phyloP scores from a whole-genome alignment of 1,140 invertebrate genomes.

The Popillia japonica region DNA sequence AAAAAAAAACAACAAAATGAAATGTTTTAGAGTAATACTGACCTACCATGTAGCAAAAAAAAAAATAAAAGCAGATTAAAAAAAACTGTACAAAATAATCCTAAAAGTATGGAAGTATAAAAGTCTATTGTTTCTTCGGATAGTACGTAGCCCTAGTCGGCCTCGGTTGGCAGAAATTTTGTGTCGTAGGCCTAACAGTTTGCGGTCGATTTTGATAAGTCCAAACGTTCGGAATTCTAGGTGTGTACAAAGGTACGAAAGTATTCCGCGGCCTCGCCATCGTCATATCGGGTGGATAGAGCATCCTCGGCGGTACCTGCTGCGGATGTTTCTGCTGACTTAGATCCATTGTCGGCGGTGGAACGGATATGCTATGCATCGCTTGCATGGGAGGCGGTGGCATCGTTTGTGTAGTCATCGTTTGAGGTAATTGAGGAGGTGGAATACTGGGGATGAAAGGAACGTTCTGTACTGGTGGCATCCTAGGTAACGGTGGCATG shows the following conservation, averaged over 20 bases:
- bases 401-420: slow-evolving; percentile 28
- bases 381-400: slow-evolving; percentile 13
- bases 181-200: slow-evolving; percentile 3
- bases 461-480: slow-evolving; percentile 34
- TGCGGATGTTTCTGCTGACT: slow-evolving; percentile 19
- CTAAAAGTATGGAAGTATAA: slow-evolving; percentile 1
- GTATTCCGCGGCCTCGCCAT: background rate
- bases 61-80: slow-evolving; percentile 30
- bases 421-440: slow-evolving; percentile 35
- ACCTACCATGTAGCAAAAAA: background rate
- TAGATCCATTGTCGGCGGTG: slow-evolving; percentile 28
- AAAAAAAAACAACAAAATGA: background rate
- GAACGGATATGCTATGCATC: background rate
- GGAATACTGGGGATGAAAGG: slow-evolving; percentile 36
- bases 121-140: slow-evolving; percentile 27
- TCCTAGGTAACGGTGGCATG: background rate
- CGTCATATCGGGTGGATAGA: slow-evolving; percentile 17
- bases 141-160: background rate
- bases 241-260: slow-evolving; percentile 26
- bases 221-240: slow-evolving; percentile 17
- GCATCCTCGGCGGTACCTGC: slow-evolving; percentile 22
- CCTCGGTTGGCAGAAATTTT: slow-evolving; percentile 5
- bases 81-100: slow-evolving; percentile 15
- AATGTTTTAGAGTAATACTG: slow-evolving; percentile 11
- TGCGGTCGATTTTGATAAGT: slow-evolving; percentile 21